Conservation (phyloP, 2,797 vertebrate species). For the Pangasius macronema region DNA sequence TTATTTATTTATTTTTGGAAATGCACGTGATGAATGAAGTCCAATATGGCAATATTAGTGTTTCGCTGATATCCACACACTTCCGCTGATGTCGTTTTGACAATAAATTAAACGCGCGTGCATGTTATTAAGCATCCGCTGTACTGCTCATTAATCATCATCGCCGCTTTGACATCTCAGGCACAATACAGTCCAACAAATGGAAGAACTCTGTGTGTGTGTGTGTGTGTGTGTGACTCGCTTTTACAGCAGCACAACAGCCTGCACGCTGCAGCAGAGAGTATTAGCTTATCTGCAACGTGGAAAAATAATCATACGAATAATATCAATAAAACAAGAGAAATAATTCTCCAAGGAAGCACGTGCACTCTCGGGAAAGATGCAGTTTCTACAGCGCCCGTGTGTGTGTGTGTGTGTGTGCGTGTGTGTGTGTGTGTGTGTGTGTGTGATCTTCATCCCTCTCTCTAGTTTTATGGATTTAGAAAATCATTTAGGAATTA, state of each 20-base stretch:
- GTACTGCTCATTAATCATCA: slow-evolving; percentile 7
- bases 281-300: neutral
- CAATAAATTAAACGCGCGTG: slow-evolving; percentile 8
- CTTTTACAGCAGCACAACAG: neutral
- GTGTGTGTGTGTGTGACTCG: slow-evolving; percentile 7
- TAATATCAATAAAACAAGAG: neutral
- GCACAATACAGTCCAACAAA: neutral
- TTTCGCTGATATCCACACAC: neutral
- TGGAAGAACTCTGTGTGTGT: slow-evolving; percentile 3
- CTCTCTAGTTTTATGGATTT: neutral
- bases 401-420: neutral
- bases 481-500: neutral
- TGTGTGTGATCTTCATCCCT: neutral
- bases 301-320: neutral
- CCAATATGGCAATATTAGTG: neutral
- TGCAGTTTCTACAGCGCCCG: neutral
- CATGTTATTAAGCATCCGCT: neutral
- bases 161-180: neutral
- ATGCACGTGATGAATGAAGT: slow-evolving; percentile 7
- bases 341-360: neutral
- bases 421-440: too few relatives aligned
- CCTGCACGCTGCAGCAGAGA: neutral
- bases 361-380: neutral
- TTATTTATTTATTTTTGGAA: neutral
- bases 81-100: neutral